Base-by-base conservation (phyloP, 64 coral and sea anemone genomes). In the Stylophora pistillata region DNA sequence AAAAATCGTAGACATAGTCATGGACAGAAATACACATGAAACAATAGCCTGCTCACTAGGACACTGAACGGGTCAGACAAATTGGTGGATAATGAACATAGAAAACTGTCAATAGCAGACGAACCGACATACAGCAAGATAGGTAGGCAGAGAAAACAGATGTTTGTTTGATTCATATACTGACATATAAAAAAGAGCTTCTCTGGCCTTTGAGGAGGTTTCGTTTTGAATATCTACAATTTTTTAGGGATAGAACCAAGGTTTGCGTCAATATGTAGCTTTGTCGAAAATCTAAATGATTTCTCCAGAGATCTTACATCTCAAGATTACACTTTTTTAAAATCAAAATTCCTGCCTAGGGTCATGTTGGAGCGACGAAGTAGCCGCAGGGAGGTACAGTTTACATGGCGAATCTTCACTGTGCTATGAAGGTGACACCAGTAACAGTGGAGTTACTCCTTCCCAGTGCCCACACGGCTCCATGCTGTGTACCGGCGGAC, bases 341-440 rank as follows among this genome's bases (percentile, higher is more conserved):
- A n/a, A n/a, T n/a, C n/a, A n/a, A 26, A 11, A 14, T 26, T 79
- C 12, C 55, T 55, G 30, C 74, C 25, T 52, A 81, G 78, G 54
- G 0, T 57, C 23, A 18, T 81, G 78, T 52, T 80, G 78, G 78
- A 81, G 78, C 20, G 58, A 63, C 18, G 58, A 81, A 54, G 78
- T 27, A 15, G 34, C 78, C 9, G 78, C 14, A 5, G 58, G 28
- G 9, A 81, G 55, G 58, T 81, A 57, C 78, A 63, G 28, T 21
- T 14, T 81, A 33, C 55, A 81, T n/a, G 54, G 78, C 15, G 30
- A 58, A 81, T 81, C 78, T 28, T 81, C 78, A 9, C 53, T 33
- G 12, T 81, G 78, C 21, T 74, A 74, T 47, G 72, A 74, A 5
- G 31, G 31, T 37, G 72, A 41, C 32, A 18, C 41, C 31, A 74